Evolutionary conservation across 1,140 invertebrate genomes (phyloP).

Genomic region (Cotesia typhae): DNA sequence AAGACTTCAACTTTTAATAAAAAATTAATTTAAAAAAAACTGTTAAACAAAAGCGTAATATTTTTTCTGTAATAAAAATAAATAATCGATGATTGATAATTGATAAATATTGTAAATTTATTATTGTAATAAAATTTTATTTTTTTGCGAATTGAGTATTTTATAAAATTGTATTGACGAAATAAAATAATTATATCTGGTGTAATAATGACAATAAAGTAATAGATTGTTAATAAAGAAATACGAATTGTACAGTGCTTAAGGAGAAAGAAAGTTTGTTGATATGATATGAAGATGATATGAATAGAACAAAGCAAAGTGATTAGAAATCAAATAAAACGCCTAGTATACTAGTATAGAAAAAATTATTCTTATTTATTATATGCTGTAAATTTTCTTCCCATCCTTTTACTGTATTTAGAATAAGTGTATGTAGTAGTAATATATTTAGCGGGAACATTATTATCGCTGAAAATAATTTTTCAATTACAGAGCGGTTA

Average conservation of each 20-base stretch:
- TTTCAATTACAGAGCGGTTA: background rate
- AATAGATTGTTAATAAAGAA: conserved; percentile 22
- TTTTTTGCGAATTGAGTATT: too few species aligned
- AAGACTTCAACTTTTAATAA: conserved; percentile 1
- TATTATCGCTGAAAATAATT: background rate
- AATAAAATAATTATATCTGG: background rate
- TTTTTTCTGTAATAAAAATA: too few species aligned
- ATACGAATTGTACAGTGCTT: conserved; percentile 31
- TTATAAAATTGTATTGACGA: background rate
- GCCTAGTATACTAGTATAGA: too few species aligned
- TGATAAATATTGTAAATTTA: too few species aligned
- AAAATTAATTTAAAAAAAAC: background rate
- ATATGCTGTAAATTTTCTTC: too few species aligned
- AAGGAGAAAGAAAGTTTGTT: conserved; percentile 22
- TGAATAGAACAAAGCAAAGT: background rate
- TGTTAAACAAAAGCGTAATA: background rate
- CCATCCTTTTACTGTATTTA: too few species aligned
- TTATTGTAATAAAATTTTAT: too few species aligned
- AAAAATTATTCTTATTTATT: too few species aligned
- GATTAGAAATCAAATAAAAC: conserved; percentile 12
- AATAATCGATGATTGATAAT: too few species aligned
- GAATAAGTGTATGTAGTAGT: too few species aligned
- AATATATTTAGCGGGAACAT: too few species aligned
- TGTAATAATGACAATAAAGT: conserved; percentile 17
- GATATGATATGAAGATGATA: background rate